Evolutionary conservation across 2,797 vertebrate species (phyloP), one percentile per base, ranked within the genome.

Genomic region (Mionectes olivaceus): DNA sequence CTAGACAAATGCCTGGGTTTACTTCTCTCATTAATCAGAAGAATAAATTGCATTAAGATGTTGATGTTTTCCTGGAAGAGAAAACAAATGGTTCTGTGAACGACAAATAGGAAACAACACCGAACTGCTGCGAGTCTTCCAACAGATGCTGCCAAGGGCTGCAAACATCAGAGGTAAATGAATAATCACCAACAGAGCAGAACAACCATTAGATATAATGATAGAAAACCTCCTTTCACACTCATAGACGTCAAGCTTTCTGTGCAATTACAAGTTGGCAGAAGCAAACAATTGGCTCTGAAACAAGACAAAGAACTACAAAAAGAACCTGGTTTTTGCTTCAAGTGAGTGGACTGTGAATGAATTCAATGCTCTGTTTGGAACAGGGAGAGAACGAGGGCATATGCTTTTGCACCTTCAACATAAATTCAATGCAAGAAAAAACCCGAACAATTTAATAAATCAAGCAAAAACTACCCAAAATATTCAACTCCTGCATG

Each of bases 11-110:
- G 4, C 49, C 79, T 75, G 56, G 28, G 37, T 78, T 95, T 95
- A 75, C 59, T 96, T 87, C 79, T 89, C 50, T 89, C 86, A 89
- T 97, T 97, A 95, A 97, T 97, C 94, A 96, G 52, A 94, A 85
- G 41, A 95, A 95, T 77, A 93, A 87, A 96, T 69, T 93, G 46
- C 80, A 95, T 93, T 94, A 96, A 76, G 55, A 87, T 84, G 79
- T 68, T 82, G 89, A 94, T 88, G 22, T 77, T 97, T 96, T 91
- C 90, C 93, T 96, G 71, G 56, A 96, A 90, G 27, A 83, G 83
- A 87, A 90, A 93, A 93, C 76, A 78, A 83, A 87, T 85, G 60
- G 56, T 88, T 95, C 88, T 53, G 49, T 88, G 77, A 94, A 87
- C 92, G 64, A 74, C 41, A 59, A 74, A 87, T 50, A 93, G 47